Evolutionary conservation across 2,797 vertebrate genomes (phyloP).

Genomic region (Peromyscus nudipes): DNA sequence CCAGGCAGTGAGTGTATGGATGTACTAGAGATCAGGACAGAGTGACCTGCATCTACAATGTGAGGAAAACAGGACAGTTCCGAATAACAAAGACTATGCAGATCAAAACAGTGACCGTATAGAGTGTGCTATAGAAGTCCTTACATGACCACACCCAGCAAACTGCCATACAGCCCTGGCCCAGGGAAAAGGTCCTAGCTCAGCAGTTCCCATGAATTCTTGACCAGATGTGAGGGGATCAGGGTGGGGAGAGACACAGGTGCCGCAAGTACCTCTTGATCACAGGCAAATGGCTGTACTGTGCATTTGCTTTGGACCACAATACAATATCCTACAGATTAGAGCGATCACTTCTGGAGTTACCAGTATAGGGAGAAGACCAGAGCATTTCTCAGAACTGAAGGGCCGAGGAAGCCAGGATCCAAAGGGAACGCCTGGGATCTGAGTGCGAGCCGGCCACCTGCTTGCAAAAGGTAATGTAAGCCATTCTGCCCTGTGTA

Average conservation of each 20-base stretch:
- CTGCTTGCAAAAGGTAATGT: not conserved
- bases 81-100: not conserved
- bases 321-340: not conserved
- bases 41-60: not conserved
- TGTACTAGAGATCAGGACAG: not conserved
- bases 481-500: not conserved
- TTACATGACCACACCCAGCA: not conserved
- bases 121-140: not conserved
- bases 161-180: not conserved
- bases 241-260: not conserved
- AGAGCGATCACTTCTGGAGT: not conserved
- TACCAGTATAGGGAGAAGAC: not conserved
- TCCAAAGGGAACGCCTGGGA: not conserved
- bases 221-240: not conserved
- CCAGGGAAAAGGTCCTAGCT: not conserved
- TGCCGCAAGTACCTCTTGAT: not conserved
- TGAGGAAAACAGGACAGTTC: not conserved
- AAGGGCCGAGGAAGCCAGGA: not conserved
- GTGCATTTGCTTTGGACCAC: not conserved
- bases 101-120: no score
- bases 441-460: not conserved
- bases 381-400: not conserved
- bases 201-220: not conserved
- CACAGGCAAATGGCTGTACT: not conserved
- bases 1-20: not conserved